Percentiles rank a stretch among this genome's conserved stretches.
Conservation (phyloP, 2,797 vertebrate species). For the Sebastes iracundus region DNA sequence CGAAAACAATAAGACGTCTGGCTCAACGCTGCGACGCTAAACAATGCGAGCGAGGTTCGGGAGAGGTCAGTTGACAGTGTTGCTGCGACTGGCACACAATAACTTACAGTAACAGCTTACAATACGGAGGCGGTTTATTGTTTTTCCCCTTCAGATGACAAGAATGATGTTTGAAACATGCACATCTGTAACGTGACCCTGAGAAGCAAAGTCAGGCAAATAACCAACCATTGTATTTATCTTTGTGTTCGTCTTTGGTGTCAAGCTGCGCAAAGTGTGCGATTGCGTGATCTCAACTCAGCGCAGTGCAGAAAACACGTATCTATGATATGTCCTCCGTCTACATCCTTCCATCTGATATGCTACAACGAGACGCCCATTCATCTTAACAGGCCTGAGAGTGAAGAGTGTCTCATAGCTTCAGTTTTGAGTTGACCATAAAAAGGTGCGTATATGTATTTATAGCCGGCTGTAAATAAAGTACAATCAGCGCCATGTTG, state of each 20-base stretch:
- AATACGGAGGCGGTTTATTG: slow-evolving; percentile 36
- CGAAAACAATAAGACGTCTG: slow-evolving; percentile 53
- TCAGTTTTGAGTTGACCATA: slow-evolving; percentile 9
- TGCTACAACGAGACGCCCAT: not conserved
- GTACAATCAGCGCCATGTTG: slow-evolving; percentile 50
- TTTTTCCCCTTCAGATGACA: slow-evolving; percentile 27
- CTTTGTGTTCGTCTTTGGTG: slow-evolving; percentile 11
- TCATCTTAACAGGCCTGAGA: slow-evolving; percentile 13
- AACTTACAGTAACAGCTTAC: slow-evolving; percentile 47
- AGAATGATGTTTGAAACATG: slow-evolving; percentile 55
- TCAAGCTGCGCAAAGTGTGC: not conserved
- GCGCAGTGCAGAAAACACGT: not conserved
- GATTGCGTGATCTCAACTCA: slow-evolving; percentile 4
- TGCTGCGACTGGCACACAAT: slow-evolving; percentile 44
- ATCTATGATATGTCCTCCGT: not conserved
- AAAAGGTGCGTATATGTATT: slow-evolving; percentile 19
- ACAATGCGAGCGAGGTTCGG: slow-evolving; percentile 58
- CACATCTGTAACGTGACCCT: slow-evolving; percentile 41
- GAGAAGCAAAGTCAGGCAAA: slow-evolving; percentile 40
- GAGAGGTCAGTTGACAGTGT: slow-evolving; percentile 58
- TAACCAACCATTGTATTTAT: slow-evolving; percentile 39
- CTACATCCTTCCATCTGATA: slow-evolving; percentile 5
- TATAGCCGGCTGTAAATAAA: slow-evolving; percentile 55
- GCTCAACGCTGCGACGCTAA: slow-evolving; percentile 37
- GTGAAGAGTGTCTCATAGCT: slow-evolving; percentile 7